Evolutionary conservation across 2,888 invertebrate genomes (phyloP), one percentile per base, ranked within the genome.

Genomic region (Steinernema scapterisci): DNA sequence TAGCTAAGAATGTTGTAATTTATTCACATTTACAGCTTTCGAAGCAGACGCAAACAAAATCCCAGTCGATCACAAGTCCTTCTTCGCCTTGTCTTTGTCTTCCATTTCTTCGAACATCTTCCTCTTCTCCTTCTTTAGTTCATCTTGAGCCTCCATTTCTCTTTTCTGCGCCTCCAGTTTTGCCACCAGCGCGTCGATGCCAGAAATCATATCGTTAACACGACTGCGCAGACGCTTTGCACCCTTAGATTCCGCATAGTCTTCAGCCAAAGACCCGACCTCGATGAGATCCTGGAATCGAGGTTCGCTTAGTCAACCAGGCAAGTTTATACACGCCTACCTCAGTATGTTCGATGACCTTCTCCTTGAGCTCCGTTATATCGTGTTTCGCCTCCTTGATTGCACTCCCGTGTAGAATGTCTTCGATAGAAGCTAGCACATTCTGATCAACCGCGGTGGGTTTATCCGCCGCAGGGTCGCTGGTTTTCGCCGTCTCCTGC

Each of bases 281-380:
- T 84, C 83, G 71, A 81, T 78, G 21, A 84, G 78, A 74, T 85
- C 85, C 80, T 82, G 27, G 52, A 77, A 38, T 48, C 71, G 1
- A 73, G 5, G 21, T 70, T 44, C 19, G n/a, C n/a, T n/a, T n/a
- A n/a, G n/a, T n/a, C n/a, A n/a, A n/a, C n/a, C n/a, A n/a, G n/a
- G n/a, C n/a, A n/a, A n/a, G n/a, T n/a, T 38, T 38, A 3, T 9
- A 9, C 9, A 9, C 9, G 38, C 38, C 38, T 9, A 81, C 82
- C 77, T 85, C 85, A n/a, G 79, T 79, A 73, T 84, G 85, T 71
- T 84, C 85, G n/a, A 83, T 81, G 73, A 83, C 81, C 75, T 85
- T 82, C 75, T 85, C 85, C 73, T 83, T 83, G 52, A 85, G 73
- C 54, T 82, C 84, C n/a, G 80, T 76, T 51, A 85, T 82, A 51